Evolutionary conservation across 2,113 vertebrate species (phyloP), one percentile per base, ranked within the genome.

Genomic region (Holacanthus passer): DNA sequence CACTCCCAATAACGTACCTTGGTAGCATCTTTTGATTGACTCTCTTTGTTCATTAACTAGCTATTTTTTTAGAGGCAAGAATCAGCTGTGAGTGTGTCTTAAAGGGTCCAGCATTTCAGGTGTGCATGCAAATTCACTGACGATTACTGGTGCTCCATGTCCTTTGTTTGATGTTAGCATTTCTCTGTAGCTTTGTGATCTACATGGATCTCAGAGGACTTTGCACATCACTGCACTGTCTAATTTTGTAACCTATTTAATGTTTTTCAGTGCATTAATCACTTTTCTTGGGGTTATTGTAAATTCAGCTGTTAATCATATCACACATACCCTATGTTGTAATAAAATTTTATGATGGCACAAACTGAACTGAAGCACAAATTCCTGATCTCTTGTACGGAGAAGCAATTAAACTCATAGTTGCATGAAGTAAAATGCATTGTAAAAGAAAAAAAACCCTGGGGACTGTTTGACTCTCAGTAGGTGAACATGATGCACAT

Each of bases 261-360:
- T 70, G 35, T 55, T 63, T 24, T 70, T 56, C 32, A 56, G 47
- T 47, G 68, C 73, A 73, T 77, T 83, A 73, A 7, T 24, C 41
- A 4, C 50, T 53, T 13, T 48, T 50, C 72, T 71, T 31, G 24
- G 39, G 62, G 39, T 13, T 7, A 50, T 53, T 62, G 43, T 70
- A 79, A 66, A 77, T 80, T 45, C 17, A 68, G 77, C 72, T 45
- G 53, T 83, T 87, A 80, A 83, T 87, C 67, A 73, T 53, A 83
- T 87, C 67, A 73, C 60, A 27, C 7, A 77, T n/a, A 35, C 60
- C 27, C 67, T 53, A 56, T 73, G 76, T 50, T 79, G 59, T 71
- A 32, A 39, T 72, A 64, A 52, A 43, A 24, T 63, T 48, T 77
- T 31, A 37, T 68, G 56, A 50, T 56, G 19, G 24, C 37, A 55